Evolutionary conservation across 2,113 vertebrate genomes (phyloP), one percentile per base, ranked within the genome.

Genomic region (Zonotrichia leucophrys): DNA sequence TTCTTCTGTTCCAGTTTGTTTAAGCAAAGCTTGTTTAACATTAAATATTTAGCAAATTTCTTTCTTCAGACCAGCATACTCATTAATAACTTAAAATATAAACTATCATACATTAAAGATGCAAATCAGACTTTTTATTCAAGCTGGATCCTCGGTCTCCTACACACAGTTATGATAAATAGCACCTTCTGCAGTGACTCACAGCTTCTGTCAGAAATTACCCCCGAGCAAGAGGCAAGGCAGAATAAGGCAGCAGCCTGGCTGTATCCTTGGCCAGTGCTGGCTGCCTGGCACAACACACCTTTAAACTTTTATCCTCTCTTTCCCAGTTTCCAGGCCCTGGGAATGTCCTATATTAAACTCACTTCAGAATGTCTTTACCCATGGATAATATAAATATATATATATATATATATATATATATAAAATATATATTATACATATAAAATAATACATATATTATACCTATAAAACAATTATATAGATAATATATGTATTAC

Each of bases 31-130:
- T 93, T 95, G 84, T 90, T 97, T 77, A 95, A 84, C 87, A 96
- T 96, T 97, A 98, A 98, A 97, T 97, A 97, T 97, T 97, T 97
- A 97, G 50, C 79, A 90, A 86, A 92, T 96, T 96, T 96, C 76
- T 95, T 96, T 96, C 90, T 97, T 96, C 74, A 63, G 81, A 97
- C 96, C 83, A 94, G 89, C 94, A 70, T 56, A 78, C 73, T 97
- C 91, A 97, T 96, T 98, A 98, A 96, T 95, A 97, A 96, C 87
- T 95, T 96, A 90, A 97, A 97, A 73, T 89, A 91, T 78, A 97
- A 97, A 95, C 91, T 95, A 95, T 79, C 60, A 77, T 74, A 5
- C 60, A 95, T 95, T 96, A 86, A 92, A 92, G 90, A 94, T 92
- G 95, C 35, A 95, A 95, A 90, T 96, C 92, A 88, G 92, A 75